phyloP scores from a whole-genome alignment of 92 coral and sea anemone genomes.

The Plumapathes pennacea region DNA sequence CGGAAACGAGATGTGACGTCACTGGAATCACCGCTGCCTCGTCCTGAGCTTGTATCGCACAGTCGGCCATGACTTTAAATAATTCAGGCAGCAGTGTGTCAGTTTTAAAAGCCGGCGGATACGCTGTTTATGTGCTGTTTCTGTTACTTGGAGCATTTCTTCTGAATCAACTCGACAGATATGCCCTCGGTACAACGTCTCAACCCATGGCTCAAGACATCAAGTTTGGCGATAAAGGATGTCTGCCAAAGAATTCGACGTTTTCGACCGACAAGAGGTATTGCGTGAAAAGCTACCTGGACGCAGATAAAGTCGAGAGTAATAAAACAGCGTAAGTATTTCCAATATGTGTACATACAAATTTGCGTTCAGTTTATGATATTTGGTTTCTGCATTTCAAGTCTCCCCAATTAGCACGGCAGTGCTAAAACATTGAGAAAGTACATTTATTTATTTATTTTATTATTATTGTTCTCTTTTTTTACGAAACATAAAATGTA shows the following conservation, averaged over 20 bases:
- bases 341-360: not conserved
- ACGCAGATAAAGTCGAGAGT: slow-evolving; percentile 62
- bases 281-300: slow-evolving; percentile 73
- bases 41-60: too few species aligned
- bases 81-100: slow-evolving; percentile 40
- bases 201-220: slow-evolving; percentile 97
- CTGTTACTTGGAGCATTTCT: slow-evolving; percentile 73
- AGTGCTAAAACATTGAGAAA: too few species aligned
- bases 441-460: too few species aligned
- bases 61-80: too few species aligned
- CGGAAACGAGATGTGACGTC: too few species aligned
- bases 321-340: slow-evolving; percentile 74
- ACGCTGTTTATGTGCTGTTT: slow-evolving; percentile 78
- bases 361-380: too few species aligned
- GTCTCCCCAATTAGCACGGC: too few species aligned
- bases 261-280: slow-evolving; percentile 51
- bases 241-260: slow-evolving; percentile 66
- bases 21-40: too few species aligned
- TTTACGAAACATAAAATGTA: too few species aligned
- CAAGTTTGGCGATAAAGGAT: slow-evolving; percentile 94
- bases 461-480: too few species aligned
- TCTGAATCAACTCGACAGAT: slow-evolving; percentile 90
- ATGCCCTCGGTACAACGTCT: slow-evolving; percentile 82
- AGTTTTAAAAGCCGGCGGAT: slow-evolving; percentile 74
- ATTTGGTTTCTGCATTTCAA: too few species aligned